Percentiles rank a stretch among this genome's conserved stretches.
These are phyloP conservation scores for Muscina levida DNA, from an alignment of 2,888 invertebrate genomes.

Conservation along the genomic window DNA sequence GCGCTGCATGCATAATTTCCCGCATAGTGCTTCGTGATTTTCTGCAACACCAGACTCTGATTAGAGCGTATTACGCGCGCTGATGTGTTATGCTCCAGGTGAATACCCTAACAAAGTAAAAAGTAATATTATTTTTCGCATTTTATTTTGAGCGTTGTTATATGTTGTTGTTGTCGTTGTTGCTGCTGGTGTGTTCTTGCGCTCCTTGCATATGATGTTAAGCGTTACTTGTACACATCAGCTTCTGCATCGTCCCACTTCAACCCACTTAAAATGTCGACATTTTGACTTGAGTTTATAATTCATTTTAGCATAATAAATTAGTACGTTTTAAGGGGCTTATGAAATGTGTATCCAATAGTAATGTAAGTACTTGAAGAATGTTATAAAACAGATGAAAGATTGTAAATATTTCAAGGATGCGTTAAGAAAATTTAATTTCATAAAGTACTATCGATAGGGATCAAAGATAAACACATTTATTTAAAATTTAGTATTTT, in stretches of 20 bases:
- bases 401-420: too few relatives aligned
- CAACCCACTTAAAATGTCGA: background rate
- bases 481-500: too few relatives aligned
- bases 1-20: conserved; percentile 94
- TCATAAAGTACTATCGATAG: too few relatives aligned
- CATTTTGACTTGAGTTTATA: too few relatives aligned
- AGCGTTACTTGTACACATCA: background rate
- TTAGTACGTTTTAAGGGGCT: background rate
- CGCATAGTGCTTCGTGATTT: conserved; percentile 91
- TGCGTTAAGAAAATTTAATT: too few relatives aligned
- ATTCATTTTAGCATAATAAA: conserved; percentile 51
- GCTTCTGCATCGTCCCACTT: conserved; percentile 1
- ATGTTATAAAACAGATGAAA: too few relatives aligned
- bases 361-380: too few relatives aligned
- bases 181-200: background rate
- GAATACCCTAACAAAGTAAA: conserved; percentile 83
- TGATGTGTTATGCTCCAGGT: conserved; percentile 91
- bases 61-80: conserved; percentile 94
- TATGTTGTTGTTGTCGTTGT: too few relatives aligned
- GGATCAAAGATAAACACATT: too few relatives aligned
- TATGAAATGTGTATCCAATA: too few relatives aligned
- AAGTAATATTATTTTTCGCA: conserved; percentile 47
- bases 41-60: conserved; percentile 94
- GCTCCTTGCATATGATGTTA: background rate
- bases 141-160: too few relatives aligned